These are phyloP conservation scores for Isoperla grammatica DNA, from an alignment of 2,888 invertebrate genomes.

Conservation along the genomic window DNA sequence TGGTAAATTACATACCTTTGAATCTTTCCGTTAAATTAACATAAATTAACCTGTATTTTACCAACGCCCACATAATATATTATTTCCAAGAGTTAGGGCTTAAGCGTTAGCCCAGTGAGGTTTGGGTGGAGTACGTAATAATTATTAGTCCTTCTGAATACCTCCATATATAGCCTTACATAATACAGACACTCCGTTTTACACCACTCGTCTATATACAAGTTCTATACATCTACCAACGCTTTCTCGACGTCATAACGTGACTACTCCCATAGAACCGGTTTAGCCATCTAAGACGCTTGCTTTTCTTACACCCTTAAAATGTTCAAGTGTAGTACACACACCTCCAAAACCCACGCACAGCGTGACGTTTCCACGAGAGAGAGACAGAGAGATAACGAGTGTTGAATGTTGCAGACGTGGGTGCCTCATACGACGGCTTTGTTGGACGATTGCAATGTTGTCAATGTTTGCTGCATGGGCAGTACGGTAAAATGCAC, in stretches of 20 bases:
- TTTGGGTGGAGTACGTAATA: conserved; percentile 28
- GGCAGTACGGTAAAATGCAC: too few relatives aligned
- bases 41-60: conserved; percentile 21
- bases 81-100: not conserved
- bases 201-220: conserved; percentile 14
- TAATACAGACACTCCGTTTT: conserved; percentile 22
- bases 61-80: conserved; percentile 21
- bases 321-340: not conserved
- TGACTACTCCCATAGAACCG: conserved; percentile 28
- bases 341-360: too few relatives aligned
- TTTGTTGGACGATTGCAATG: too few relatives aligned
- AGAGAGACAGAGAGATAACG: too few relatives aligned
- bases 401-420: too few relatives aligned
- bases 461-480: too few relatives aligned
- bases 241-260: conserved; percentile 25
- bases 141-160: conserved; percentile 26
- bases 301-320: conserved; percentile 2
- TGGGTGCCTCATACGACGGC: too few relatives aligned
- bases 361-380: too few relatives aligned
- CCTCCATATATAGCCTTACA: conserved; percentile 29
- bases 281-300: conserved; percentile 21
- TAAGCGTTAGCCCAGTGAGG: conserved; percentile 18
- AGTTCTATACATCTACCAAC: conserved; percentile 25
- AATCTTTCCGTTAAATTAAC: conserved; percentile 19
- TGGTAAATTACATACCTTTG: conserved; percentile 22